Percentiles rank a stretch among this genome's conserved stretches.
These are phyloP conservation scores for Serrognathus titanus DNA, from an alignment of 2,888 invertebrate genomes.

Conservation along the genomic window DNA sequence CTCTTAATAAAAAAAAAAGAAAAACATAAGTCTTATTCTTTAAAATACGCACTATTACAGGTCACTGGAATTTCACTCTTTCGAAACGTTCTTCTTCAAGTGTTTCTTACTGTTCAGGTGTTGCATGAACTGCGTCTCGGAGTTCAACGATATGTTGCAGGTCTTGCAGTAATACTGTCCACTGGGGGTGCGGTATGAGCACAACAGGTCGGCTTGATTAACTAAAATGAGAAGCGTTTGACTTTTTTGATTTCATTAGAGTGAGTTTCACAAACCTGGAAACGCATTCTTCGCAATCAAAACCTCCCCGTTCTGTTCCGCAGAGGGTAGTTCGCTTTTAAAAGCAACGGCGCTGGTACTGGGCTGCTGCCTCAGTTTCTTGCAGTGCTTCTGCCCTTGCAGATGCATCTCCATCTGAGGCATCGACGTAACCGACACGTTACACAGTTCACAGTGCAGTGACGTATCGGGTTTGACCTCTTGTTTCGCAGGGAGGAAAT, in stretches of 20 bases:
- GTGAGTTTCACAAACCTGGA: too few relatives aligned
- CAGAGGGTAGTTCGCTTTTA: too few relatives aligned
- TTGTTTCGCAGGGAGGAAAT: conserved; percentile 23
- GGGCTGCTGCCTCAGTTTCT: conserved; percentile 47
- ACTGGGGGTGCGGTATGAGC: conserved; percentile 63
- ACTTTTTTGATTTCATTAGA: too few relatives aligned
- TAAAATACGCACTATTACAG: not conserved
- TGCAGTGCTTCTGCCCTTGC: conserved; percentile 57
- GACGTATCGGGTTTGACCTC: conserved; percentile 1
- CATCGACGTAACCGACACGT: conserved; percentile 55
- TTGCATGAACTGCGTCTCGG: conserved; percentile 57
- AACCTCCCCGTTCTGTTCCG: too few relatives aligned
- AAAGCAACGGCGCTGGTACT: too few relatives aligned
- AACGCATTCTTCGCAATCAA: too few relatives aligned
- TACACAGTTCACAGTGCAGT: conserved; percentile 40
- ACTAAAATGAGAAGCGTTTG: too few relatives aligned
- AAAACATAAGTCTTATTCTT: not conserved
- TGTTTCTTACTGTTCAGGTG: conserved; percentile 61
- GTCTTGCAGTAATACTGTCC: conserved; percentile 65
- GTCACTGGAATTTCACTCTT: conserved; percentile 1
- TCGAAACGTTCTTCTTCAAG: conserved; percentile 37
- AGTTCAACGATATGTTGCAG: conserved; percentile 60
- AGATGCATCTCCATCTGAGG: conserved; percentile 61
- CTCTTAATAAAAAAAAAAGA: too few relatives aligned
- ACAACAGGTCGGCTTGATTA: conserved; percentile 36